A percentile compares a stretch with the other conserved stretches of the same genome.
Conservation (phyloP, 2,888 invertebrate genomes). For the Drosophila parthenogenetica region DNA sequence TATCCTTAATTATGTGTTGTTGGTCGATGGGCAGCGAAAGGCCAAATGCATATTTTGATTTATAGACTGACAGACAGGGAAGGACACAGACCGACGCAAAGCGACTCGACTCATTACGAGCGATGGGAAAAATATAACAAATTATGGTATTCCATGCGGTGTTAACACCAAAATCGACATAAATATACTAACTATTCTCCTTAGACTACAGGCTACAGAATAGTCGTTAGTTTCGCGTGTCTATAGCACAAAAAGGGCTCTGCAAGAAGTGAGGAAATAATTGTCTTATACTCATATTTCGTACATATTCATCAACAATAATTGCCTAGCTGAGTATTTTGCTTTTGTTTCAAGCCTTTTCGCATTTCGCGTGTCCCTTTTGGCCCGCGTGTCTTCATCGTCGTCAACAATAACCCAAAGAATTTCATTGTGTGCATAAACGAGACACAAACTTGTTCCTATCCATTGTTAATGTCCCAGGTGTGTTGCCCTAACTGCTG, state of each 20-base stretch:
- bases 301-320: constrained; percentile 71
- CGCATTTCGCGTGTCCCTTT: constrained; percentile 32
- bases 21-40: constrained; percentile 1
- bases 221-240: constrained; percentile 42
- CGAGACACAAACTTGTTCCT: constrained; percentile 30
- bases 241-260: not conserved
- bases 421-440: constrained; percentile 31
- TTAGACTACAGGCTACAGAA: no score
- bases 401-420: constrained; percentile 20
- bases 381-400: constrained; percentile 23
- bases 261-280: constrained; percentile 13
- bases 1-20: constrained; percentile 63
- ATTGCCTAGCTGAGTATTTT: constrained; percentile 59
- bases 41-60: constrained; percentile 51
- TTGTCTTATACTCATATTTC: constrained; percentile 41
- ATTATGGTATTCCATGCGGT: constrained; percentile 53
- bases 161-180: constrained; percentile 26
- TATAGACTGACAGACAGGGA: constrained; percentile 34
- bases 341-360: constrained; percentile 49
- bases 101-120: constrained; percentile 14
- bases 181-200: constrained; percentile 17
- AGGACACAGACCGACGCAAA: constrained; percentile 8
- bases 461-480: constrained; percentile 22
- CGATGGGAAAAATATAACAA: constrained; percentile 41
- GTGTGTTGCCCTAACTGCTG: constrained; percentile 1